Evolutionary conservation across 2,797 vertebrate genomes (phyloP).

Genomic region (Malacoraja senta): DNA sequence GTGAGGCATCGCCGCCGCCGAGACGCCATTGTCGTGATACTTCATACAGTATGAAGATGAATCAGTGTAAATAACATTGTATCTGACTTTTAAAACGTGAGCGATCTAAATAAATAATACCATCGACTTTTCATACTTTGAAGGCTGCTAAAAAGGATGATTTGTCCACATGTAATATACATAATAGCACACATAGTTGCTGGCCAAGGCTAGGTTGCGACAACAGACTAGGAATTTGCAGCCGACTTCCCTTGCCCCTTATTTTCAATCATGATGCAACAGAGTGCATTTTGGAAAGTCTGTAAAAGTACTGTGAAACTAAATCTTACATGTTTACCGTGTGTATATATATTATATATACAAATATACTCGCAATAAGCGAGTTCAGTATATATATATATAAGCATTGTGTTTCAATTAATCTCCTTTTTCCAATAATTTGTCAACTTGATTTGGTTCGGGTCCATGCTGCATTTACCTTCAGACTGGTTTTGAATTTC

Average conservation of each 20-base stretch:
- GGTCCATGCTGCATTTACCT: not conserved
- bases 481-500: not conserved
- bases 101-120: constrained; percentile 6
- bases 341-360: not conserved
- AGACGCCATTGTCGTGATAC: no score
- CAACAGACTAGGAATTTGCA: not conserved
- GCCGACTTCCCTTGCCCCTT: not conserved
- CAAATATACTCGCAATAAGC: no score
- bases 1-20: no score
- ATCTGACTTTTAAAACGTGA: not conserved
- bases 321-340: not conserved
- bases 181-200: not conserved
- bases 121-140: not conserved
- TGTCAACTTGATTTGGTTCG: not conserved
- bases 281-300: not conserved
- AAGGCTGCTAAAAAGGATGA: not conserved
- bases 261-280: not conserved
- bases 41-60: not conserved
- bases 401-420: not conserved
- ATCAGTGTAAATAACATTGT: not conserved
- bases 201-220: not conserved
- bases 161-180: not conserved
- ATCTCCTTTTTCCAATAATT: not conserved
- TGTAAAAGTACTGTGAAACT: not conserved
- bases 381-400: no score